Percentiles rank a stretch among this genome's conserved stretches.
Evolutionary conservation across 1,140 invertebrate species (phyloP).

Genomic region (Caenorhabditis briggsae): DNA sequence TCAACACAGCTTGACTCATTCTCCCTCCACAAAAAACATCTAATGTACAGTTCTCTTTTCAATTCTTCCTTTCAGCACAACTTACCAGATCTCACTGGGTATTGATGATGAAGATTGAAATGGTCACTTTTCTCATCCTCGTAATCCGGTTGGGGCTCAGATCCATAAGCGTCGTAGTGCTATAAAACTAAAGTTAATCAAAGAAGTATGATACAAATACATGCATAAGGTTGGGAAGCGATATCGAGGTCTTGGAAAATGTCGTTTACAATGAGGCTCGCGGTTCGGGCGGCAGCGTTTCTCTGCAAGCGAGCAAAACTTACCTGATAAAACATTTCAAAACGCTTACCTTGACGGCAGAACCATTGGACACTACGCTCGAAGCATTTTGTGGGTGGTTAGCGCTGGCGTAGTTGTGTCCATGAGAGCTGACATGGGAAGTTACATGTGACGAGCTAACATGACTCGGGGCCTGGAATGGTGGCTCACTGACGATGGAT

Average conservation of each 20-base stretch:
- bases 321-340: not conserved
- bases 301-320: slow-evolving; percentile 36
- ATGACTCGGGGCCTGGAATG: slow-evolving; percentile 36
- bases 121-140: slow-evolving; percentile 50
- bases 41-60: too few species aligned
- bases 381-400: slow-evolving; percentile 40
- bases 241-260: slow-evolving; percentile 28
- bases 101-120: slow-evolving; percentile 49
- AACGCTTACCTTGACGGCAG: slow-evolving; percentile 27
- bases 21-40: not conserved
- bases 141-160: slow-evolving; percentile 44
- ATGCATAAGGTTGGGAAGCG: slow-evolving; percentile 20
- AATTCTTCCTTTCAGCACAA: not conserved
- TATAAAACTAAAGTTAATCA: not conserved
- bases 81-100: slow-evolving; percentile 12
- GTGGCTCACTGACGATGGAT: slow-evolving; percentile 52
- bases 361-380: slow-evolving; percentile 14
- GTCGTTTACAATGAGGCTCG: slow-evolving; percentile 16
- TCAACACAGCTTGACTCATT: not conserved
- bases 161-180: slow-evolving; percentile 24
- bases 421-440: slow-evolving; percentile 17
- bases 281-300: not conserved
- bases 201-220: not conserved
- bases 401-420: not conserved
- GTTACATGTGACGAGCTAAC: slow-evolving; percentile 17